Conservation (phyloP, 2,113 vertebrate species). For the Mus spicilegus region DNA sequence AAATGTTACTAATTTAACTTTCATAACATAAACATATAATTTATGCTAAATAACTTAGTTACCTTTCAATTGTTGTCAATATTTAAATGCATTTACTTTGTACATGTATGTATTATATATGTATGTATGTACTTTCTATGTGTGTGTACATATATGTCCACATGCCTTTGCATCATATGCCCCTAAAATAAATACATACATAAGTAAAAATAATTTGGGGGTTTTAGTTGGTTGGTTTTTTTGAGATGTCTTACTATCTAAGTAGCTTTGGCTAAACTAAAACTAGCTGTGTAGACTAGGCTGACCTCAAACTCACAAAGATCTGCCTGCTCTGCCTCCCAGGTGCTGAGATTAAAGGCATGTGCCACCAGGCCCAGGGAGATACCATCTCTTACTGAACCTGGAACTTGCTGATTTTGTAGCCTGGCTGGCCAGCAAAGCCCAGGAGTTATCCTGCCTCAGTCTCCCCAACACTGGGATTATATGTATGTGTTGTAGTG, state of each 20-base stretch:
- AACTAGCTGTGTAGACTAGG: background rate
- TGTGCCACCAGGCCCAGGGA: background rate
- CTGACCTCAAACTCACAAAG: background rate
- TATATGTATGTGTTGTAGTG: background rate
- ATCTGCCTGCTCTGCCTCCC: background rate
- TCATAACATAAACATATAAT: slow-evolving; percentile 58
- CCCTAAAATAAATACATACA: background rate
- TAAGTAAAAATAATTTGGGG: background rate
- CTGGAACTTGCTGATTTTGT: background rate
- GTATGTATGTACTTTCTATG: background rate
- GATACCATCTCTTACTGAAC: background rate
- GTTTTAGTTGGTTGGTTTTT: background rate
- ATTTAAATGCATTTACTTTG: slow-evolving; percentile 27
- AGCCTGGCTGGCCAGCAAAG: background rate
- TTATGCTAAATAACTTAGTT: slow-evolving; percentile 35
- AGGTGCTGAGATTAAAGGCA: background rate
- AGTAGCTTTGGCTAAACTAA: background rate
- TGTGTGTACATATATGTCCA: background rate
- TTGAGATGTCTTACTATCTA: background rate
- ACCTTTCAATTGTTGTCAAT: slow-evolving; percentile 3
- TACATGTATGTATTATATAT: background rate
- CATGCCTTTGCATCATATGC: background rate
- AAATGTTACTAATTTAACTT: slow-evolving; percentile 58
- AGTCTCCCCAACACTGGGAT: background rate
- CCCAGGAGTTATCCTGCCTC: background rate